phyloP scores from a whole-genome alignment of 2,888 invertebrate species.

The Drosophila flavopinicola region DNA sequence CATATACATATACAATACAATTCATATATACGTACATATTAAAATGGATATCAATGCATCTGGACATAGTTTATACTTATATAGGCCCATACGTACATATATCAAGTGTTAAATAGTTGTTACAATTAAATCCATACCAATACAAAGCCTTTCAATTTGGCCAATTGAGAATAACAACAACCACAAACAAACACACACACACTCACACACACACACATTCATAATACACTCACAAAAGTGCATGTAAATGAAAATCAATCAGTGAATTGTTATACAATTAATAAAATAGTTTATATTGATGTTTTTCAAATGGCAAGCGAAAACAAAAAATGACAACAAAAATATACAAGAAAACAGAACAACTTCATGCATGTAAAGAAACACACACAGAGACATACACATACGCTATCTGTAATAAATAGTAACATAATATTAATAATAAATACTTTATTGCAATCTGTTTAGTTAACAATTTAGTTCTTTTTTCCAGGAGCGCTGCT shows the following conservation, averaged over 20 bases:
- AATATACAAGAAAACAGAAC: constrained; percentile 5
- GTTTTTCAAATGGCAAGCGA: constrained; percentile 63
- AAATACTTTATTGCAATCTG: constrained; percentile 39
- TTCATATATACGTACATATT: constrained; percentile 50
- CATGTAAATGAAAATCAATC: constrained; percentile 31
- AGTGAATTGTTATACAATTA: constrained; percentile 48
- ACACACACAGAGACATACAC: constrained; percentile 17
- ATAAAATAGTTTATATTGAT: constrained; percentile 69
- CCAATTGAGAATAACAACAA: constrained; percentile 36
- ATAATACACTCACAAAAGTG: constrained; percentile 14
- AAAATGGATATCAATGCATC: constrained; percentile 49
- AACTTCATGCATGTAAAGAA: constrained; percentile 18
- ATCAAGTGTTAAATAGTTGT: constrained; percentile 79
- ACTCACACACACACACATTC: constrained; percentile 14
- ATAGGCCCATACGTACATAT: constrained; percentile 43
- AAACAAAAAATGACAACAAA: constrained; percentile 8
- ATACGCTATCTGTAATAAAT: constrained; percentile 45
- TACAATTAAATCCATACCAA: constrained; percentile 45
- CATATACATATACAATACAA: constrained; percentile 19
- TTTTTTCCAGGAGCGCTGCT: constrained; percentile 71
- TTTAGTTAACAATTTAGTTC: constrained; percentile 47
- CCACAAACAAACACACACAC: constrained; percentile 14
- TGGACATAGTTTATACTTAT: constrained; percentile 41
- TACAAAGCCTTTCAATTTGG: constrained; percentile 12
- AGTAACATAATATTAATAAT: constrained; percentile 27